Percentiles rank a stretch among this genome's conserved stretches.
Evolutionary conservation across 2,113 vertebrate genomes (phyloP).

Genomic region (Cacatua alba): DNA sequence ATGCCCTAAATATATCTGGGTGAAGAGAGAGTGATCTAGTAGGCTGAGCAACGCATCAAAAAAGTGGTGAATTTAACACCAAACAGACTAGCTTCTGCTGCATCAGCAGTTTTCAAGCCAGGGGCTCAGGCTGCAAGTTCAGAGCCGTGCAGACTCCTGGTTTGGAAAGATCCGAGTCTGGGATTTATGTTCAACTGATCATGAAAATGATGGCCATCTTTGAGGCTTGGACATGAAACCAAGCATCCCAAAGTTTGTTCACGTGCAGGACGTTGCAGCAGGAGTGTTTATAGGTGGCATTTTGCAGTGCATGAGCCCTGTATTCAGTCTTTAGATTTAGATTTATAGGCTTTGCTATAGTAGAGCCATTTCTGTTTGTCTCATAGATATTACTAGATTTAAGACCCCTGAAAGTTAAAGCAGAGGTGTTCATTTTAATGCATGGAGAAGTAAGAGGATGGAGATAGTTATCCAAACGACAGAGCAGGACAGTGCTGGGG

Average conservation of each 20-base stretch:
- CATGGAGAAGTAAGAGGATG: background rate
- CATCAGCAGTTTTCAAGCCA: background rate
- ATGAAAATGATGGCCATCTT: background rate
- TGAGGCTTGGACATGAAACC: background rate
- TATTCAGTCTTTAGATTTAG: background rate
- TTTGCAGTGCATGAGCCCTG: background rate
- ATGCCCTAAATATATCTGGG: background rate
- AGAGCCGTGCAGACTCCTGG: background rate
- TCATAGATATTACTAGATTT: background rate
- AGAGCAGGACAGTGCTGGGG: background rate
- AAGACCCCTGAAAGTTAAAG: background rate
- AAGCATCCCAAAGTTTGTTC: background rate
- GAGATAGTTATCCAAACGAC: background rate
- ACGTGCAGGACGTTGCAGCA: background rate
- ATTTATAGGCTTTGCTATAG: background rate
- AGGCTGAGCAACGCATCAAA: background rate
- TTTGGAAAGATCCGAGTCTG: background rate
- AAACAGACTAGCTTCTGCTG: background rate
- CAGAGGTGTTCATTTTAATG: background rate
- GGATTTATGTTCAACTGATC: background rate
- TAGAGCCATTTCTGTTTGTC: background rate
- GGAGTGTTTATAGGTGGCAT: background rate
- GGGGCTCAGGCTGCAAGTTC: background rate
- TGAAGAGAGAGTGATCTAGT: background rate
- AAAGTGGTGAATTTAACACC: background rate